Percentiles rank a stretch among this genome's conserved stretches.
Conservation (phyloP, 2,113 vertebrate genomes). For the Seriola aureovittata region DNA sequence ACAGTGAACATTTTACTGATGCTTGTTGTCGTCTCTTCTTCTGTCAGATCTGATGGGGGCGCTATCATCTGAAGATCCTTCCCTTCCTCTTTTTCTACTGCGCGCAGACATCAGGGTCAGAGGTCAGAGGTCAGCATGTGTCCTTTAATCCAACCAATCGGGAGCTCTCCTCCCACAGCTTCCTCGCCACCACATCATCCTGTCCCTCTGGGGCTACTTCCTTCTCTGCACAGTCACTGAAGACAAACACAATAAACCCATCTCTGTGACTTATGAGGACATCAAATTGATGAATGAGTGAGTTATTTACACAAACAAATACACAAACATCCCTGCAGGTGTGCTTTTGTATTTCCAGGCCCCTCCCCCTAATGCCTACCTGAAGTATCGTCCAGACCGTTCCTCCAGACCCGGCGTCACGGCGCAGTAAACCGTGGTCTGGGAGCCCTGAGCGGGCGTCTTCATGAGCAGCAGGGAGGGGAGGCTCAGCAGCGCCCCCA, state of each 20-base stretch:
- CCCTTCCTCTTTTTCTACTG: neutral
- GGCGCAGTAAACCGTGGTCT: constrained; percentile 82
- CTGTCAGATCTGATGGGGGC: neutral
- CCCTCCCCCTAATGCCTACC: constrained; percentile 55
- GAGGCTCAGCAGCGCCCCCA: constrained; percentile 70
- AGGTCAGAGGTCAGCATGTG: constrained; percentile 84
- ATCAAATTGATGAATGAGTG: no score
- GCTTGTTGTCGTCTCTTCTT: neutral
- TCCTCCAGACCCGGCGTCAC: constrained; percentile 79
- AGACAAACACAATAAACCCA: constrained; percentile 27
- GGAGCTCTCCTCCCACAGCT: constrained; percentile 82
- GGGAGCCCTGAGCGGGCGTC: constrained; percentile 80
- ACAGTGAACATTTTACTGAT: neutral
- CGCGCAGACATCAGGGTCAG: neutral
- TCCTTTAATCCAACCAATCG: constrained; percentile 76
- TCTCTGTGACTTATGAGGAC: neutral
- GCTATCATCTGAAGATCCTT: neutral
- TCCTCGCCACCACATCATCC: constrained; percentile 68
- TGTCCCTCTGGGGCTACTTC: constrained; percentile 72
- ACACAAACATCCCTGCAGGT: neutral
- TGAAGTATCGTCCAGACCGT: constrained; percentile 80
- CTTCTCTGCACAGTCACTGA: constrained; percentile 80
- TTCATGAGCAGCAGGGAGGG: constrained; percentile 81
- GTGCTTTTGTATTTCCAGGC: neutral
- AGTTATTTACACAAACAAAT: no score